A percentile compares a stretch with the other conserved stretches of the same genome.
These are phyloP conservation scores for Nasua narica DNA, from an alignment of 2,797 vertebrate species.

Conservation along the genomic window DNA sequence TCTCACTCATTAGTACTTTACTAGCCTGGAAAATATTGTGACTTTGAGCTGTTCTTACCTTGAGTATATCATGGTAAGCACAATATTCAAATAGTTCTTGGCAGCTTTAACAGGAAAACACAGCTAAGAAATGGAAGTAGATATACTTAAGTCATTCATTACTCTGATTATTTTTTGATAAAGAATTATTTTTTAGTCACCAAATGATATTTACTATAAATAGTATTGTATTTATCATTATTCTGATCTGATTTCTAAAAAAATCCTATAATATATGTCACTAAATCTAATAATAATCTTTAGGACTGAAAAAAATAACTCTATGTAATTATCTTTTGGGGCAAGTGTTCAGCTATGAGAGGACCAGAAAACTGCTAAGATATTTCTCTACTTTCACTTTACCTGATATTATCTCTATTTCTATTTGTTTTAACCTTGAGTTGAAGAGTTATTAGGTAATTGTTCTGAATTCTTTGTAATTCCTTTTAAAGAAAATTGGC, in stretches of 20 bases:
- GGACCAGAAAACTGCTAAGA: neutral
- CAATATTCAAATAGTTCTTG: slow-evolving; percentile 14
- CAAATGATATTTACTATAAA: neutral
- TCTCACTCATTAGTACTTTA: slow-evolving; percentile 10
- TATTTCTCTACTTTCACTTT: neutral
- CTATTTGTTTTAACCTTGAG: neutral
- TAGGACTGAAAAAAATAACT: neutral
- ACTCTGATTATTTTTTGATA: slow-evolving; percentile 47
- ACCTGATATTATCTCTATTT: neutral
- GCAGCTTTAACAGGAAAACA: slow-evolving; percentile 45
- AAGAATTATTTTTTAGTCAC: neutral
- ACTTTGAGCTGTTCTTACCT: neutral
- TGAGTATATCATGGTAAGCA: neutral
- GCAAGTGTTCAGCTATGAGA: neutral
- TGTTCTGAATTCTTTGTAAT: neutral
- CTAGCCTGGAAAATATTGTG: neutral
- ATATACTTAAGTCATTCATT: slow-evolving; percentile 50
- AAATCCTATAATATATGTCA: neutral
- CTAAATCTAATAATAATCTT: neutral
- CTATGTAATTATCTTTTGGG: neutral
- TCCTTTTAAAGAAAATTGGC: neutral
- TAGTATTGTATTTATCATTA: neutral
- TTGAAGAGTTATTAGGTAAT: neutral
- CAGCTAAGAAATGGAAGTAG: neutral
- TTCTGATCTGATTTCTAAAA: neutral